phyloP scores from a whole-genome alignment of 2,113 vertebrate genomes.

The Pseudorectes ferrugineus region DNA sequence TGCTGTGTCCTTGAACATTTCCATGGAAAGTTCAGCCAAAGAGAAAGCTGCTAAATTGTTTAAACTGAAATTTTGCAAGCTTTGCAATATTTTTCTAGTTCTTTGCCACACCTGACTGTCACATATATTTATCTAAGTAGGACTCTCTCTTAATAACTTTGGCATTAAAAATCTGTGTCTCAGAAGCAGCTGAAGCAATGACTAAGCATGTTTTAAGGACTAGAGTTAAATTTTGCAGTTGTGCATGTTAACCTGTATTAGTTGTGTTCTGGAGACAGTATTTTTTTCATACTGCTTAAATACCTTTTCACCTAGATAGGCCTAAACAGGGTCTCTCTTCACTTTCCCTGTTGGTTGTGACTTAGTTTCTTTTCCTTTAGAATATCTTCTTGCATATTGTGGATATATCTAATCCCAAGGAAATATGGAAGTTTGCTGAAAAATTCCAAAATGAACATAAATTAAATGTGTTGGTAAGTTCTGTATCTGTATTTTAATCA shows the following conservation, averaged over 20 bases:
- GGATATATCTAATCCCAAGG: slow-evolving; percentile 78
- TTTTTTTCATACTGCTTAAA: background rate
- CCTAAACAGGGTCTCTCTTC: background rate
- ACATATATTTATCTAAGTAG: background rate
- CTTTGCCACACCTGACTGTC: background rate
- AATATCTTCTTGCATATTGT: slow-evolving; percentile 79
- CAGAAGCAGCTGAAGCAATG: background rate
- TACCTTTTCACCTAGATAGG: background rate
- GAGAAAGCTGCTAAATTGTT: background rate
- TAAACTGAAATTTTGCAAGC: background rate
- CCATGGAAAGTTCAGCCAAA: background rate
- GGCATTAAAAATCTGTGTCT: background rate
- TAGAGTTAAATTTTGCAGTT: background rate
- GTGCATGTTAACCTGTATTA: background rate
- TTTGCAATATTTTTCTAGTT: background rate
- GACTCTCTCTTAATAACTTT: background rate
- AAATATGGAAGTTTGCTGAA: slow-evolving; percentile 82
- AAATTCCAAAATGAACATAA: slow-evolving; percentile 74
- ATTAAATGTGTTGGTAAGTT: slow-evolving; percentile 78
- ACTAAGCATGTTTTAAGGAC: background rate
- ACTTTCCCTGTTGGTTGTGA: background rate
- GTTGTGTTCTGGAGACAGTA: background rate
- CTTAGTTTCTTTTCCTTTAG: slow-evolving; percentile 38
- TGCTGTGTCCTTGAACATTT: background rate
- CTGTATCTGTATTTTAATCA: background rate